Evolutionary conservation across 92 coral and sea anemone species (phyloP), one percentile per base, ranked within the genome.

Genomic region (Isaurus tuberculatus): DNA sequence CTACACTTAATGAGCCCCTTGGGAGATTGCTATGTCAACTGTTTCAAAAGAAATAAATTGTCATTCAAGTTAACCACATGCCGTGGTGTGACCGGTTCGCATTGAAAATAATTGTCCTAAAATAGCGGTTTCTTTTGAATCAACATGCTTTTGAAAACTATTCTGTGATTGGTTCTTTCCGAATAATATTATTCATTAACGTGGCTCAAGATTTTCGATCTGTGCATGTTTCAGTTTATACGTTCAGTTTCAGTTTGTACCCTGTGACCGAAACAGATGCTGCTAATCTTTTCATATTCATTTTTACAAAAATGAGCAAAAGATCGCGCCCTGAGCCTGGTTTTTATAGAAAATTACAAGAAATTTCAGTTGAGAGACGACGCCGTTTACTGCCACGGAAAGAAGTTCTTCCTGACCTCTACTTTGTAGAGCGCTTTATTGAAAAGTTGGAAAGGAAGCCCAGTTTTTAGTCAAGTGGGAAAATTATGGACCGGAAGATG

Each of bases 1-100:
- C 31, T 61, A 25, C 33, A 61, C 68, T 57, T 61, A 61, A 61
- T 61, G 68, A 57, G 64, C 20, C 64, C 64, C 64, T 57, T 57
- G 64, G 64, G 64, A 57, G 64, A 57, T 57, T 13, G 23, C 25
- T 57, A 25, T 57, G 23, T 57, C 64, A 57, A 57, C 64, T 23
- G 64, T 57, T 20, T 61, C 68, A 61, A 61, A 23, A 61, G 68
- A 61, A 61, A 61, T 3, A 61, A 61, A 61, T 23, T 61, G 68
- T 61, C 34, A 61, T 61, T 61, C 34, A 61, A 61, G 25, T 61
- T 61, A 61, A 61, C 68, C 31, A 61, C 68, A 61, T 61, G 15
- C 31, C 31, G 68, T 23, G 33, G 33, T 61, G 68, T 61, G 68
- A 61, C 68, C 15, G 68, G 31, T 61, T 25, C 16, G 68, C 68